A percentile compares a stretch with the other conserved stretches of the same genome.
Evolutionary conservation across 1,140 invertebrate species (phyloP).

Genomic region (Penaeus japonicus): DNA sequence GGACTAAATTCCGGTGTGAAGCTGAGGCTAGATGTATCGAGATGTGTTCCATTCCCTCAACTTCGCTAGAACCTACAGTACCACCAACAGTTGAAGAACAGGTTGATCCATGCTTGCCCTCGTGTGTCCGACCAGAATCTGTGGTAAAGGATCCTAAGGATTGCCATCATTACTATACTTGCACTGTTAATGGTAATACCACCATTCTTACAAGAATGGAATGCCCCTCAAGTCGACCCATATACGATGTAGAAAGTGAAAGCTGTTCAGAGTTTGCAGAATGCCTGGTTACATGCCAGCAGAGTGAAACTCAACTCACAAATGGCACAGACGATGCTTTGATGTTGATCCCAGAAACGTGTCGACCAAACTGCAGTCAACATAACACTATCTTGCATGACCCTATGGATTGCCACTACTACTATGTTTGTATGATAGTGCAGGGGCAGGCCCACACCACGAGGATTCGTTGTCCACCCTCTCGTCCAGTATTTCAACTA

Average conservation of each 20-base stretch:
- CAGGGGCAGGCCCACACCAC: not conserved
- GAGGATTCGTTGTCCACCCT: conserved; percentile 1
- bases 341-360: not conserved
- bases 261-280: not conserved
- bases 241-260: conserved; percentile 15
- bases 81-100: not conserved
- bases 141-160: conserved; percentile 22
- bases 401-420: conserved; percentile 31
- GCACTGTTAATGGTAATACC: not conserved
- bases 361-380: conserved; percentile 6
- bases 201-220: not conserved
- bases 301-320: not conserved
- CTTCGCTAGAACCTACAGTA: not conserved
- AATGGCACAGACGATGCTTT: not conserved
- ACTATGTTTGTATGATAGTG: conserved; percentile 21
- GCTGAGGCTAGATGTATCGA: conserved; percentile 1
- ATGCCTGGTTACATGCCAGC: not conserved
- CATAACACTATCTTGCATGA: conserved; percentile 28
- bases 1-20: conserved; percentile 1
- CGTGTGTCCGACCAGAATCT: not conserved
- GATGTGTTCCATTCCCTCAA: not conserved
- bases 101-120: conserved; percentile 2
- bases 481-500: conserved; percentile 23
- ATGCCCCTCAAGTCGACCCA: conserved; percentile 18
- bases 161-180: conserved; percentile 36